phyloP scores from a whole-genome alignment of 2,888 invertebrate genomes.

The Cerceris ruficornis region DNA sequence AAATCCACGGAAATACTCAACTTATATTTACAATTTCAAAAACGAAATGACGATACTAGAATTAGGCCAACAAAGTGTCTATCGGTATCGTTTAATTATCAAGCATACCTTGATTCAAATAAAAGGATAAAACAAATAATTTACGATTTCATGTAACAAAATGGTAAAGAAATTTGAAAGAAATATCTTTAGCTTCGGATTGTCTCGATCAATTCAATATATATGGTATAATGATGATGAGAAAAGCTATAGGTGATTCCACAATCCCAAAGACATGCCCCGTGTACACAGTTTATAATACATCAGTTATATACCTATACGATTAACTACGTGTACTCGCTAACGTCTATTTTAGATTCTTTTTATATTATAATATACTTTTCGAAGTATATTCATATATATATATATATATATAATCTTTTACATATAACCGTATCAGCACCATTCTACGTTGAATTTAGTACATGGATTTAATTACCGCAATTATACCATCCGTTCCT shows the following conservation, averaged over 20 bases:
- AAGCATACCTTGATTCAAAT: background rate
- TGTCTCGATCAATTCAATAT: background rate
- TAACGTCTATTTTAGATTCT: constrained; percentile 72
- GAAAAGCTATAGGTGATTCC: constrained; percentile 52
- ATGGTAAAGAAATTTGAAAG: background rate
- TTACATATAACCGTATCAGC: constrained; percentile 52
- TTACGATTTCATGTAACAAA: background rate
- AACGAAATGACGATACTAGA: background rate
- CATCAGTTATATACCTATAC: constrained; percentile 67
- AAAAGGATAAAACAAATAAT: background rate
- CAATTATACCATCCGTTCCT: constrained; percentile 43
- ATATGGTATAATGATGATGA: background rate
- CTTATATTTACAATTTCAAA: background rate
- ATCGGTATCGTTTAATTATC: background rate
- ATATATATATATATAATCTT: constrained; percentile 57
- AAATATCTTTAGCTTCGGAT: background rate
- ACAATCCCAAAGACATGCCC: constrained; percentile 64
- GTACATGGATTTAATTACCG: constrained; percentile 55
- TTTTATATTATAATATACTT: constrained; percentile 69
- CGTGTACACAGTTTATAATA: constrained; percentile 68
- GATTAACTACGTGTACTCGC: constrained; percentile 69
- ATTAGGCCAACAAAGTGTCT: background rate
- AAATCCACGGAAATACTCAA: too few species aligned
- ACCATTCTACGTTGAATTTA: constrained; percentile 72
- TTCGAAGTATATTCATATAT: constrained; percentile 62